These are phyloP conservation scores for Ectobius pallidus DNA, from an alignment of 2,888 invertebrate genomes.

Conservation along the genomic window DNA sequence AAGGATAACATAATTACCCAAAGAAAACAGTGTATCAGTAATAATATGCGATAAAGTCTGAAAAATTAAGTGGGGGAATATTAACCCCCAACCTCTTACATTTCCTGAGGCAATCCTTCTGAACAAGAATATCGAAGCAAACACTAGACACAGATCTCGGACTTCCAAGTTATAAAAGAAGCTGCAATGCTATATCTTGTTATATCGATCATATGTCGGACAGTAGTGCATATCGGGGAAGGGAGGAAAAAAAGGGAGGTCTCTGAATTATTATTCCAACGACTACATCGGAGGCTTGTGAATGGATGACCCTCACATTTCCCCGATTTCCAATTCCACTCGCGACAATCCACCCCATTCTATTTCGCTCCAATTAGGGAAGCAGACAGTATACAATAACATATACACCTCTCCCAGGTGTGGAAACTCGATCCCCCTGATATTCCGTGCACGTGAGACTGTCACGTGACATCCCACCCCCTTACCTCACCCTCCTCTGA, in stretches of 20 bases:
- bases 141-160: too few species aligned
- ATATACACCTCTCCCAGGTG: not conserved
- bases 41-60: too few species aligned
- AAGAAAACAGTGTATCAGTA: too few species aligned
- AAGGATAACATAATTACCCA: too few species aligned
- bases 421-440: not conserved
- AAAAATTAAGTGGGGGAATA: too few species aligned
- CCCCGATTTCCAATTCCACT: conserved; percentile 24
- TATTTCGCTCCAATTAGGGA: conserved; percentile 29
- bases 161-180: not conserved
- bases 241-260: not conserved
- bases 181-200: too few species aligned
- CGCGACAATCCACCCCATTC: conserved; percentile 3
- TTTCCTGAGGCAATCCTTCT: too few species aligned
- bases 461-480: not conserved
- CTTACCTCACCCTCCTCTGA: not conserved
- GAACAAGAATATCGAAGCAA: too few species aligned
- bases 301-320: not conserved
- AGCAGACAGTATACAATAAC: conserved; percentile 5
- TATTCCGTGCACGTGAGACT: not conserved
- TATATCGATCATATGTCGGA: too few species aligned
- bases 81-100: too few species aligned
- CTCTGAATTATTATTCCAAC: conserved; percentile 12
- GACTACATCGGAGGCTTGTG: not conserved
- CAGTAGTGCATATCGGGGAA: not conserved